These are phyloP conservation scores for Macrostomum lignano DNA, from an alignment of 1,140 invertebrate genomes.

Conservation along the genomic window DNA sequence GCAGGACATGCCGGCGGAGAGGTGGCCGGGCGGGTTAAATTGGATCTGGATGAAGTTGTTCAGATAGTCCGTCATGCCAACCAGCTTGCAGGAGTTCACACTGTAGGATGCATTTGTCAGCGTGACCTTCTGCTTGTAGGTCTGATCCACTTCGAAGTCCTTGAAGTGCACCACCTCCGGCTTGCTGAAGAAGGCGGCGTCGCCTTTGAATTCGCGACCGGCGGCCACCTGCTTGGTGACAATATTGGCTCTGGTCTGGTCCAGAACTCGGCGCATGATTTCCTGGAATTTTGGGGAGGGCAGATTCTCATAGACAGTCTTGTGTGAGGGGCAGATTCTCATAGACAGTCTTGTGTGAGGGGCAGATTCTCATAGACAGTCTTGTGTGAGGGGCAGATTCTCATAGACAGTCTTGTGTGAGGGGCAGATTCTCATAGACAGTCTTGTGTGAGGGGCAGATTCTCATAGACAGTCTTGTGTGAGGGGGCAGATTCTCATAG, in stretches of 20 bases:
- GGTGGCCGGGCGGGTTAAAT: conserved; percentile 26
- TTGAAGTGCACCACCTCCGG: too few species aligned
- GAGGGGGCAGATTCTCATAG: too few species aligned
- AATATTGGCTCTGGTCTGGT: conserved; percentile 18
- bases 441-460: too few species aligned
- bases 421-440: too few species aligned
- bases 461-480: too few species aligned
- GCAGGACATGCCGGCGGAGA: conserved; percentile 27
- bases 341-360: too few species aligned
- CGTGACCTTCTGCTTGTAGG: conserved; percentile 22
- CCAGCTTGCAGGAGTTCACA: conserved; percentile 22
- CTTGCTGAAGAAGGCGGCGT: conserved; percentile 24
- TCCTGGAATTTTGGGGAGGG: conserved; percentile 11
- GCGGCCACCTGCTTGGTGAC: conserved; percentile 20
- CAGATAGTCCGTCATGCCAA: conserved; percentile 20
- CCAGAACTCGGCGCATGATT: conserved; percentile 16
- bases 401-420: too few species aligned
- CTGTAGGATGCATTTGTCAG: conserved; percentile 26
- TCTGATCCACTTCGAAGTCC: conserved; percentile 26
- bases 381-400: too few species aligned
- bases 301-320: background rate
- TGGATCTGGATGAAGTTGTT: conserved; percentile 9
- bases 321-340: too few species aligned
- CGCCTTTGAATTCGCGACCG: conserved; percentile 20
- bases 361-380: too few species aligned